phyloP scores from a whole-genome alignment of 2,888 invertebrate species.

The Carcina quercana region DNA sequence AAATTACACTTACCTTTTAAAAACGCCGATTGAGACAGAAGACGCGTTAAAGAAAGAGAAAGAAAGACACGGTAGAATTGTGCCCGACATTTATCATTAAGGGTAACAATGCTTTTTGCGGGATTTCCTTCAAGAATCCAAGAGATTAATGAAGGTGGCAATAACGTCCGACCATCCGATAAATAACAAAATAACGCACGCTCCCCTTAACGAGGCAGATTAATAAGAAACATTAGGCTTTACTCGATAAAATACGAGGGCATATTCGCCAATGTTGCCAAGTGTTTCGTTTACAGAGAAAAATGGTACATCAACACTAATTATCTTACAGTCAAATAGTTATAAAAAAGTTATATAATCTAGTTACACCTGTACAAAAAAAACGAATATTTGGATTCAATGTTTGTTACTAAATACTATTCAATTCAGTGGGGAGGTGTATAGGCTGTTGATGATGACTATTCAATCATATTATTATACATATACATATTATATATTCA shows the following conservation, averaged over 20 bases:
- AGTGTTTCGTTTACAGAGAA: not conserved
- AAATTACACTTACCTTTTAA: conserved; percentile 52
- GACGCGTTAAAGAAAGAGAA: conserved; percentile 20
- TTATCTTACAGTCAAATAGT: too few relatives aligned
- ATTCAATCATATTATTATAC: too few relatives aligned
- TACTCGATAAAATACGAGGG: conserved; percentile 1
- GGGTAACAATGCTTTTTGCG: conserved; percentile 65
- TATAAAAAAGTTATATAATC: too few relatives aligned
- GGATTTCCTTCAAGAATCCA: conserved; percentile 65
- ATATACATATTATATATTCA: too few relatives aligned
- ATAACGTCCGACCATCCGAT: conserved; percentile 59
- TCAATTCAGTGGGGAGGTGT: too few relatives aligned
- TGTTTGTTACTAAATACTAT: not conserved
- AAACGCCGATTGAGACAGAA: conserved; percentile 36
- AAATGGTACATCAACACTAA: too few relatives aligned
- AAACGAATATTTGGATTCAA: too few relatives aligned
- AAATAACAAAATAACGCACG: conserved; percentile 66
- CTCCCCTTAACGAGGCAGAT: conserved; percentile 48
- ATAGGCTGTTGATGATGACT: too few relatives aligned
- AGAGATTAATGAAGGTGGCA: conserved; percentile 67
- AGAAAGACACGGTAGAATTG: conserved; percentile 19
- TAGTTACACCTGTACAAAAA: too few relatives aligned
- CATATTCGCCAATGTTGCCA: conserved; percentile 1
- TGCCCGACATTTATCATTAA: conserved; percentile 63
- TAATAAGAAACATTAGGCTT: conserved; percentile 48